Evolutionary conservation across 2,113 vertebrate genomes (phyloP).

Genomic region (Clarias batrachus): DNA sequence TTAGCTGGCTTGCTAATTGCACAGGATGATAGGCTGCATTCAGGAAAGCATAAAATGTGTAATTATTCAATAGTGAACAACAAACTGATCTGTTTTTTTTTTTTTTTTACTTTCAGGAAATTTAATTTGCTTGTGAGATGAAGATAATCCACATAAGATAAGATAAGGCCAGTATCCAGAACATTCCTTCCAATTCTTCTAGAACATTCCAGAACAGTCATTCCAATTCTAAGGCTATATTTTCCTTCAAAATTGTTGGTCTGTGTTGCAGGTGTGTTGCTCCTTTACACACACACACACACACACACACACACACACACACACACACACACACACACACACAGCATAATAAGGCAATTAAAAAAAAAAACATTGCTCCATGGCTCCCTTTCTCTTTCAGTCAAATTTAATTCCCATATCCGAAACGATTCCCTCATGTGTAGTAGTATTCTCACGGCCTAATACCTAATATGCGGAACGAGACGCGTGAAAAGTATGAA

Average conservation of each 20-base stretch:
- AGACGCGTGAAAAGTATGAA: slow-evolving; percentile 22
- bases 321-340: slow-evolving; percentile 6
- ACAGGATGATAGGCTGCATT: background rate
- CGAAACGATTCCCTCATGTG: slow-evolving; percentile 19
- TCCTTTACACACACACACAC: background rate
- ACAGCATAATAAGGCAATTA: slow-evolving; percentile 13
- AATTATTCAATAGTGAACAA: background rate
- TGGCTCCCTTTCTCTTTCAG: background rate
- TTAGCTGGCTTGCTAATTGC: background rate
- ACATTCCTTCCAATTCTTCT: too few relatives aligned
- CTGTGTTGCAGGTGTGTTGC: background rate
- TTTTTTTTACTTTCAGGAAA: background rate
- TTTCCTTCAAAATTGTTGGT: slow-evolving; percentile 10
- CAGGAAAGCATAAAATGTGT: background rate
- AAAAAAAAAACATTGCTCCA: slow-evolving; percentile 47
- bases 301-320: background rate
- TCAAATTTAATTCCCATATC: background rate
- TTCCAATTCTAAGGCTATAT: background rate
- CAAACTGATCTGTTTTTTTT: background rate
- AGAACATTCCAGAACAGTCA: background rate
- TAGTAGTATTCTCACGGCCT: slow-evolving; percentile 5
- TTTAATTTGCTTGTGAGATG: background rate
- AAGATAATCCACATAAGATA: background rate
- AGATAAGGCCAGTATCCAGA: background rate
- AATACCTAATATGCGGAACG: slow-evolving; percentile 27